Conservation (phyloP, 1,140 invertebrate species). For the Oedothorax gibbosus region DNA sequence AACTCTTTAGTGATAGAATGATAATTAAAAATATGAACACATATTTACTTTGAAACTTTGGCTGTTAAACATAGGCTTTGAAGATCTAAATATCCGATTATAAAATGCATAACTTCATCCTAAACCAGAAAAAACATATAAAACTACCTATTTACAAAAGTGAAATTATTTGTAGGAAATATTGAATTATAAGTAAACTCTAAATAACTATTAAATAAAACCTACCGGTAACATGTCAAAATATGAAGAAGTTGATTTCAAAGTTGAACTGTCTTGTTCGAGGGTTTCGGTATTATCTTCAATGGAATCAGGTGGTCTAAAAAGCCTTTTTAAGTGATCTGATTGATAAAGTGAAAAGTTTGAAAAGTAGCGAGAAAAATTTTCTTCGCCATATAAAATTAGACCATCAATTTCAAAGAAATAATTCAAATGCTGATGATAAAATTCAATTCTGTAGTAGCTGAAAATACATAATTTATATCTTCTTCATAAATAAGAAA, state of each 20-base stretch:
- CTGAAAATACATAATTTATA: constrained; percentile 67
- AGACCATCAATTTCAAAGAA: constrained; percentile 91
- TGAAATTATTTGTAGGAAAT: no score
- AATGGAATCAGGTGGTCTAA: background rate
- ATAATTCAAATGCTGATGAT: constrained; percentile 82
- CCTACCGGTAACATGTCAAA: constrained; percentile 66
- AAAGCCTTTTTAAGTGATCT: background rate
- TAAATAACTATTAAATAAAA: constrained; percentile 19
- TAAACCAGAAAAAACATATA: constrained; percentile 68
- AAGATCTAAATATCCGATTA: constrained; percentile 83
- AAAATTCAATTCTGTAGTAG: constrained; percentile 84
- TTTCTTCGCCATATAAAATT: constrained; percentile 75
- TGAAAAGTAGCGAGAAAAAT: constrained; percentile 29
- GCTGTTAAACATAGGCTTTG: constrained; percentile 80
- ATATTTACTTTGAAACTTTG: constrained; percentile 75
- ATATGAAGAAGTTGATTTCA: background rate
- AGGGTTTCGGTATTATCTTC: background rate
- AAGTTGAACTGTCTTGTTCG: background rate
- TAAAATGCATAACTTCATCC: constrained; percentile 79
- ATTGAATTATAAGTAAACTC: background rate
- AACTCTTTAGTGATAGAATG: background rate
- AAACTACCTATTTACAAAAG: background rate
- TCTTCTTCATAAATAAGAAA: background rate
- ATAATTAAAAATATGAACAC: constrained; percentile 7
- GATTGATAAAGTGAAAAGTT: background rate